phyloP scores from a whole-genome alignment of 2,797 vertebrate genomes.

The Phataginus tricuspis region DNA sequence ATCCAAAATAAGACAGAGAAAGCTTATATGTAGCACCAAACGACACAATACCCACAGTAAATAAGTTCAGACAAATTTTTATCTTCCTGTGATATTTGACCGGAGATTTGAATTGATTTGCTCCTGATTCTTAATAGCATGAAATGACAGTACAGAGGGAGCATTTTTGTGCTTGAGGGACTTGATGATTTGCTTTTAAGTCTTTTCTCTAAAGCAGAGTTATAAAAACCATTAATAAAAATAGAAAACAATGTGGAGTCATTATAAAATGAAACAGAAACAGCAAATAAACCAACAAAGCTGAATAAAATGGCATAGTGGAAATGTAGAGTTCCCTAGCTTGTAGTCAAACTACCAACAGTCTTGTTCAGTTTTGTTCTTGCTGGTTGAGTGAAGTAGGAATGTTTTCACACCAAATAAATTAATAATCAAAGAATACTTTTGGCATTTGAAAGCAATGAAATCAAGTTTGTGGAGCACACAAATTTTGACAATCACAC shows the following conservation, averaged over 20 bases:
- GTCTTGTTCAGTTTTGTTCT: not conserved
- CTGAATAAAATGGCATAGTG: slow-evolving; percentile 19
- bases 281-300: slow-evolving; percentile 21
- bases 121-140: slow-evolving; percentile 45
- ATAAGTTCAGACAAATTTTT: slow-evolving; percentile 66
- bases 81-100: slow-evolving; percentile 64
- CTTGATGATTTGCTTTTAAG: slow-evolving; percentile 21
- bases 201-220: slow-evolving; percentile 68
- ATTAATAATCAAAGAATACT: not conserved
- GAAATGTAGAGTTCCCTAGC: slow-evolving; percentile 41
- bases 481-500: slow-evolving; percentile 1
- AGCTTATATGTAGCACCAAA: slow-evolving; percentile 53
- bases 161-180: slow-evolving; percentile 27
- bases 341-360: not conserved
- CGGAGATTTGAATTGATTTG: slow-evolving; percentile 64
- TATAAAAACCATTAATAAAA: slow-evolving; percentile 56
- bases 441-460: not conserved
- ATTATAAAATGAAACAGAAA: slow-evolving; percentile 58
- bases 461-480: not conserved
- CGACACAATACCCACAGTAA: slow-evolving; percentile 49
- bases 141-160: not conserved
- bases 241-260: slow-evolving; percentile 23
- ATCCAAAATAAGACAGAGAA: slow-evolving; percentile 18
- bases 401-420: not conserved
- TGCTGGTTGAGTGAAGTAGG: not conserved